These are phyloP conservation scores for Phainopepla nitens DNA, from an alignment of 2,113 vertebrate genomes.

Conservation along the genomic window DNA sequence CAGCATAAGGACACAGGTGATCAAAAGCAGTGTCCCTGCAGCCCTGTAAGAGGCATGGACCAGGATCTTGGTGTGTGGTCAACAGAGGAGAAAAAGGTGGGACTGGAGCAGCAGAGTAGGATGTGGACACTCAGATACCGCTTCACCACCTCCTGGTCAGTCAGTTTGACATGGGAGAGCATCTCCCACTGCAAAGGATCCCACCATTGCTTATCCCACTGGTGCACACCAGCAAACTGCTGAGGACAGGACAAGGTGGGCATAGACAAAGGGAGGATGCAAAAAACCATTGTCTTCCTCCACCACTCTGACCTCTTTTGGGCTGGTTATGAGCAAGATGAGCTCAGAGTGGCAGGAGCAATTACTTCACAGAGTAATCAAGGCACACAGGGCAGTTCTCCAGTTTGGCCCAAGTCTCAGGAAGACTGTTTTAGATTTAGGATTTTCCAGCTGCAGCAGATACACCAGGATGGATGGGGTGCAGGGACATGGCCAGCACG, in stretches of 20 bases:
- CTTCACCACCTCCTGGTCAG: neutral
- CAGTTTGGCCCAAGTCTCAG: neutral
- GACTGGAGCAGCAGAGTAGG: neutral
- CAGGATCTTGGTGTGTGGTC: fast-evolving
- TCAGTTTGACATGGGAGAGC: neutral
- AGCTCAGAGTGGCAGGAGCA: neutral
- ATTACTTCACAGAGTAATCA: neutral
- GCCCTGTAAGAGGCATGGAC: neutral
- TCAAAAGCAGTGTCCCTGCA: neutral
- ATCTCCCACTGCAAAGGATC: neutral
- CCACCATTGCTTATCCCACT: neutral
- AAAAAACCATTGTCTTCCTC: fast-evolving
- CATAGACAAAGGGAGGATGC: neutral
- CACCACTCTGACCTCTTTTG: neutral
- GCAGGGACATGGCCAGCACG: fast-evolving
- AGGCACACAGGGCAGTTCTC: neutral
- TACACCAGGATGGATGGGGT: fast-evolving
- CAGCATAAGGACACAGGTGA: neutral
- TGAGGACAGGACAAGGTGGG: neutral
- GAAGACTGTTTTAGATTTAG: neutral
- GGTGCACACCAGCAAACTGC: neutral
- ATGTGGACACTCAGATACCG: fast-evolving
- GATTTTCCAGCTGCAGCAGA: neutral
- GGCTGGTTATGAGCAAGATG: neutral
- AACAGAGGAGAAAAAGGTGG: neutral